Evolutionary conservation across 2,797 vertebrate species (phyloP).

Genomic region (Amblyraja radiata): DNA sequence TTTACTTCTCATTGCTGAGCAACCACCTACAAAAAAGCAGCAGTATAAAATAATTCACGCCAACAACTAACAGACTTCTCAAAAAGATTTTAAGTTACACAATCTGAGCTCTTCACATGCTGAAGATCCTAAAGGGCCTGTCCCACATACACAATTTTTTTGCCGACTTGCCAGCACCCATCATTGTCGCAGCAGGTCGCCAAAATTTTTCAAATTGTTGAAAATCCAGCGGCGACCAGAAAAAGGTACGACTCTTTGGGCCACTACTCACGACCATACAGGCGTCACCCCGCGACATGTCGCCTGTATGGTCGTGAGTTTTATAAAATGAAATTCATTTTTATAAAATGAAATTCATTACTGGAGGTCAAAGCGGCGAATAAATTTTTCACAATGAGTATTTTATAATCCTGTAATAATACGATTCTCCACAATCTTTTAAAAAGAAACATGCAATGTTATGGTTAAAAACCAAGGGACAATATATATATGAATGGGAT

Average conservation of each 20-base stretch:
- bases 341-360: neutral
- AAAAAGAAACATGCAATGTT: neutral
- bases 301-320: too few species aligned
- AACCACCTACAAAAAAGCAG: neutral
- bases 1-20: neutral
- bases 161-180: too few species aligned
- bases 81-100: neutral
- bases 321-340: too few species aligned
- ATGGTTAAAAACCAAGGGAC: neutral
- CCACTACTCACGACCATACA: too few species aligned
- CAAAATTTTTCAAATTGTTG: too few species aligned
- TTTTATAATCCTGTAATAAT: neutral
- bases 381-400: neutral
- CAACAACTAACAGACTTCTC: neutral
- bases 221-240: too few species aligned
- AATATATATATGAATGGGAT: neutral
- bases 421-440: neutral
- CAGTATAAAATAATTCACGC: neutral
- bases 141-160: too few species aligned
- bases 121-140: too few species aligned
- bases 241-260: too few species aligned
- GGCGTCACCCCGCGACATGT: too few species aligned
- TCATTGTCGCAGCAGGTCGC: too few species aligned
- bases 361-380: neutral
- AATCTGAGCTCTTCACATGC: neutral